These are phyloP conservation scores for Temnothorax longispinosus DNA, from an alignment of 1,140 invertebrate genomes.

Conservation along the genomic window DNA sequence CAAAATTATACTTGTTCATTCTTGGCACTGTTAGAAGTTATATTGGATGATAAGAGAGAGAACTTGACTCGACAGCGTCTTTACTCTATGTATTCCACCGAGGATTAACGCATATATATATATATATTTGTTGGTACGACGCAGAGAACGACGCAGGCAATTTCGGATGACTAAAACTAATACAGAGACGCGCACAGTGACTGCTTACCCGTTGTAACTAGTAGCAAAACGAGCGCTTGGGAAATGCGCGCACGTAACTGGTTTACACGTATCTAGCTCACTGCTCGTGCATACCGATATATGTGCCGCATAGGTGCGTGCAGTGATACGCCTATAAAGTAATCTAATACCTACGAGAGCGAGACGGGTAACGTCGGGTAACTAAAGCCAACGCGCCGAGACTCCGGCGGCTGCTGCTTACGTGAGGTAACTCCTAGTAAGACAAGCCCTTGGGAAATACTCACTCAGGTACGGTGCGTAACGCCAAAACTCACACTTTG, in stretches of 20 bases:
- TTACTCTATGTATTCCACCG: background rate
- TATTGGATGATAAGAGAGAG: background rate
- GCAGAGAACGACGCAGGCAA: conserved; percentile 17
- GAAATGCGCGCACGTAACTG: conserved; percentile 60
- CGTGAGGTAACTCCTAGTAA: conserved; percentile 58
- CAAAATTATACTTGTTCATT: background rate
- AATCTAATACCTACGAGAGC: conserved; percentile 59
- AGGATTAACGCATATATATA: background rate
- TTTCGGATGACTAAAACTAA: conserved; percentile 62
- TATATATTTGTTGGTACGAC: background rate
- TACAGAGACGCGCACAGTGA: conserved; percentile 26
- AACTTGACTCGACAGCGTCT: background rate
- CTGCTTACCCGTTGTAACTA: conserved; percentile 62
- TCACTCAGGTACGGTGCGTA: conserved; percentile 22
- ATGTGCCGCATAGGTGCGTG: conserved; percentile 56
- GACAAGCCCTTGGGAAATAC: conserved; percentile 59
- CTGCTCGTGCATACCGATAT: conserved; percentile 56
- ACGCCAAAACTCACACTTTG: conserved; percentile 46
- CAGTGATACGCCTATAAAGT: conserved; percentile 62
- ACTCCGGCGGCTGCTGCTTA: conserved; percentile 31
- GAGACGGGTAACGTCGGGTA: conserved; percentile 37
- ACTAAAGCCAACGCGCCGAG: conserved; percentile 45
- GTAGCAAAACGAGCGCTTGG: conserved; percentile 55
- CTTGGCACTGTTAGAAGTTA: background rate
- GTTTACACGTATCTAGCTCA: conserved; percentile 52